These are phyloP conservation scores for Drosophila bipectinata DNA, from an alignment of 1,140 invertebrate species.

Conservation along the genomic window DNA sequence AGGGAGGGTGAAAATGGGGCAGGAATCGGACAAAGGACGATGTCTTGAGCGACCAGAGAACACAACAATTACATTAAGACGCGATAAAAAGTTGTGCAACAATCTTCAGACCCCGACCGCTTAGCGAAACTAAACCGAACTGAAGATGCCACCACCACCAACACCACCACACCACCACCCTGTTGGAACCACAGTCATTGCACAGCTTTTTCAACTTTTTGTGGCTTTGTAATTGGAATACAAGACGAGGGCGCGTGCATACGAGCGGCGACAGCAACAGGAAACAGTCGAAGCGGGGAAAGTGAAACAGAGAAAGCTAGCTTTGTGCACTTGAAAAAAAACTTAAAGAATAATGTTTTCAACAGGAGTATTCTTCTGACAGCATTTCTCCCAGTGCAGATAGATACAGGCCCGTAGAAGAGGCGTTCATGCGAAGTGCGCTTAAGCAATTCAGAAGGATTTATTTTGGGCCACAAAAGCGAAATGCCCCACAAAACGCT, in stretches of 20 bases:
- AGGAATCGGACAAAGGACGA: conserved; percentile 8
- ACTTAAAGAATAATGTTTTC: background rate
- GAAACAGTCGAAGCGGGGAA: conserved; percentile 56
- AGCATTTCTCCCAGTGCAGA: conserved; percentile 11
- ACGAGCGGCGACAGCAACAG: conserved; percentile 67
- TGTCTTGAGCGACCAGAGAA: conserved; percentile 50
- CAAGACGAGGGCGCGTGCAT: conserved; percentile 58
- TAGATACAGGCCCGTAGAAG: conserved; percentile 10
- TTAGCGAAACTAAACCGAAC: conserved; percentile 17
- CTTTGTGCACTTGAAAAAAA: conserved; percentile 23
- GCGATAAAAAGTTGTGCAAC: conserved; percentile 82
- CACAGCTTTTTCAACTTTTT: conserved; percentile 82
- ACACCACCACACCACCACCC: conserved; percentile 1
- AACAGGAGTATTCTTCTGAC: too few species aligned
- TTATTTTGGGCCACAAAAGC: conserved; percentile 79
- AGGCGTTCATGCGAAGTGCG: conserved; percentile 68
- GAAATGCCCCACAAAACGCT: conserved; percentile 69
- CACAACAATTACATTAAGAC: conserved; percentile 83
- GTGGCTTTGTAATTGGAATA: conserved; percentile 82
- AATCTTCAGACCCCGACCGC: conserved; percentile 53
- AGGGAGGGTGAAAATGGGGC: conserved; percentile 15
- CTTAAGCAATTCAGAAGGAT: conserved; percentile 82
- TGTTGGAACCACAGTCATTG: conserved; percentile 65
- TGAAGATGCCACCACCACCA: conserved; percentile 1
- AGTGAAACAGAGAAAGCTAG: conserved; percentile 15